Conservation (phyloP, 2,797 vertebrate genomes). For the Vespertilio murinus region DNA sequence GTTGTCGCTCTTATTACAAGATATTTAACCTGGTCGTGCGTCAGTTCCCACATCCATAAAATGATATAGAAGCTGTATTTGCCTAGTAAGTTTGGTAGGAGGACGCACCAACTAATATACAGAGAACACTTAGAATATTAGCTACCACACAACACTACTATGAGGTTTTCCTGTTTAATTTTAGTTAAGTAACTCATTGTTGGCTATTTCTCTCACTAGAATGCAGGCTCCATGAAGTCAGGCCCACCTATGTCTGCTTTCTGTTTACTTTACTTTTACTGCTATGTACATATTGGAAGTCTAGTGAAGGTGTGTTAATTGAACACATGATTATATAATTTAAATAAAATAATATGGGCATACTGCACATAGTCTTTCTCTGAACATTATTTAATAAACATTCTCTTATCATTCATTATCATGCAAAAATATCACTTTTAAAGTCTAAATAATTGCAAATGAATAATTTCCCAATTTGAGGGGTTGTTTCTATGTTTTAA, state of each 20-base stretch:
- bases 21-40: not conserved
- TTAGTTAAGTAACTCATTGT: not conserved
- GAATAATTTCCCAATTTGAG: not conserved
- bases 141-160: not conserved
- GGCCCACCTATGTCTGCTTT: not conserved
- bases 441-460: not conserved
- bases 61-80: not conserved
- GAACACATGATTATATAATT: not conserved
- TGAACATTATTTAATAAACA: not conserved
- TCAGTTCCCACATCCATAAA: not conserved
- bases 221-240: not conserved
- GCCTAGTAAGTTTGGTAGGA: not conserved
- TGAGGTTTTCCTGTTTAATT: not conserved
- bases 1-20: not conserved
- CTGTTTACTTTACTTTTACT: not conserved
- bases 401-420: not conserved
- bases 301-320: not conserved
- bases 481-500: not conserved
- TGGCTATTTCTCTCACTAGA: not conserved
- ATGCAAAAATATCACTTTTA: not conserved
- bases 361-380: not conserved
- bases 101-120: not conserved
- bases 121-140: not conserved
- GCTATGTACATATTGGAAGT: not conserved
- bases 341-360: not conserved